phyloP scores from a whole-genome alignment of 2,113 vertebrate species.

The Chaetura pelagica region DNA sequence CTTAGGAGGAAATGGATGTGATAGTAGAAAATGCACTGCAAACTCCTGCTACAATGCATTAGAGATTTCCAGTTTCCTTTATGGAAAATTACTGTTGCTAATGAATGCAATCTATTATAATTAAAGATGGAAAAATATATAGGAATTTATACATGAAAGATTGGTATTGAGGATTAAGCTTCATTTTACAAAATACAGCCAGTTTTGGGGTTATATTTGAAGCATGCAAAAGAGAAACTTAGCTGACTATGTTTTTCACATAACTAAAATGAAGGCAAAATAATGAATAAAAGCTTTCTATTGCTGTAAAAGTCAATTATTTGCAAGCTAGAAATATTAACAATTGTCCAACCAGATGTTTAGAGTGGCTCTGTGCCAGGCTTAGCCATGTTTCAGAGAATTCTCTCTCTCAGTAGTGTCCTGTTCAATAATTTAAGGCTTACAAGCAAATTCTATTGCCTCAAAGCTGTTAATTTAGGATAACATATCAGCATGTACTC shows the following conservation, averaged over 20 bases:
- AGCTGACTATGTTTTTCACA: not conserved
- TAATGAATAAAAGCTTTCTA: not conserved
- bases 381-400: not conserved
- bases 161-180: not conserved
- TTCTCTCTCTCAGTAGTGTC: not conserved
- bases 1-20: not conserved
- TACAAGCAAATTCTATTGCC: not conserved
- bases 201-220: not conserved
- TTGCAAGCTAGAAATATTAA: not conserved
- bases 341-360: not conserved
- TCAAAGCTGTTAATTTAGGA: not conserved
- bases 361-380: not conserved
- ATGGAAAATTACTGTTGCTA: not conserved
- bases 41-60: not conserved
- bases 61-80: not conserved
- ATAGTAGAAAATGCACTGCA: not conserved
- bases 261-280: slow-evolving; percentile 33
- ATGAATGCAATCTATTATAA: not conserved
- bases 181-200: not conserved
- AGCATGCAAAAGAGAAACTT: not conserved
- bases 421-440: not conserved
- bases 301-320: not conserved
- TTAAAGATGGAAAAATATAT: not conserved
- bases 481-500: not conserved
- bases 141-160: slow-evolving; percentile 20